Evolutionary conservation across 1,140 invertebrate species (phyloP).

Genomic region (Heterodera schachtii): DNA sequence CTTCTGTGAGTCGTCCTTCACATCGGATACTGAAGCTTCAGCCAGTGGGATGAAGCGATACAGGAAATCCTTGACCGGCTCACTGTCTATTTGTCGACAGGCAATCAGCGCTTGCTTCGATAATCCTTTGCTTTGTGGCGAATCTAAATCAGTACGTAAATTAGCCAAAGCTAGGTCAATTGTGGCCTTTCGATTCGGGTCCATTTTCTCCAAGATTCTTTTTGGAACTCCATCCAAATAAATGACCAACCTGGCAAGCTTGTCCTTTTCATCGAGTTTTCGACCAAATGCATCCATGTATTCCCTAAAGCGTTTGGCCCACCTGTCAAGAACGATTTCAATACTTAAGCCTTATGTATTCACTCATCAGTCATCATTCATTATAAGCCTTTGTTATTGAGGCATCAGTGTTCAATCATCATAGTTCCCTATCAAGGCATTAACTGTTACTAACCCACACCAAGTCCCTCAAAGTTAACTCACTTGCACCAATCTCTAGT

Average conservation of each 20-base stretch:
- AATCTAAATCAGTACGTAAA: not conserved
- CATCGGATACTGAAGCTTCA: not conserved
- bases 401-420: too few relatives aligned
- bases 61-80: not conserved
- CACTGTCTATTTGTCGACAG: not conserved
- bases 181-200: not conserved
- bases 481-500: too few relatives aligned
- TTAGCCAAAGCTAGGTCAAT: not conserved
- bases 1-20: not conserved
- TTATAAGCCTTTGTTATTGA: too few relatives aligned
- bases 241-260: not conserved
- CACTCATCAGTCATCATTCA: too few relatives aligned
- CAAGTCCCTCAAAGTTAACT: too few relatives aligned
- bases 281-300: not conserved
- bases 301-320: slow-evolving; percentile 3
- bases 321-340: too few relatives aligned
- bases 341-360: too few relatives aligned
- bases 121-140: not conserved
- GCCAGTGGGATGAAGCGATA: not conserved
- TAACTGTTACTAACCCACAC: too few relatives aligned
- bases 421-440: too few relatives aligned
- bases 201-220: not conserved
- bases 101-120: not conserved
- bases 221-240: not conserved
- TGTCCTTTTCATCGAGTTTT: not conserved